Conservation (phyloP, 2,113 vertebrate genomes). For the Calyptomena viridis region DNA sequence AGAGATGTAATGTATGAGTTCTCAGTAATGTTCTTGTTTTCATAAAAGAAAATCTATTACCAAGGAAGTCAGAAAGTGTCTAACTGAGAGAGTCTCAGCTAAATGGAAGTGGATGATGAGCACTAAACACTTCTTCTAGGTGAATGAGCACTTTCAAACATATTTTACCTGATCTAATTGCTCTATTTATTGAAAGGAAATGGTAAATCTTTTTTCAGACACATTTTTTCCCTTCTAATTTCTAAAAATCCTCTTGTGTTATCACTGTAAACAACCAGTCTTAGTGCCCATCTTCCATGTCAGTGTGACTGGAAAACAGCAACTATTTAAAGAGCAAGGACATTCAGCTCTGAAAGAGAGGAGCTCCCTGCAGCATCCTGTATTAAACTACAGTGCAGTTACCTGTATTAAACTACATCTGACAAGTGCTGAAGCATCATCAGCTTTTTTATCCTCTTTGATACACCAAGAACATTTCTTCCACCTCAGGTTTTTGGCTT, state of each 20-base stretch:
- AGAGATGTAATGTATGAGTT: background rate
- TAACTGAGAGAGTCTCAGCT: background rate
- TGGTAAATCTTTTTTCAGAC: background rate
- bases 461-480: background rate
- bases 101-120: background rate
- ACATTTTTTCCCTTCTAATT: background rate
- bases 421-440: background rate
- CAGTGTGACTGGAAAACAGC: background rate
- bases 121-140: background rate
- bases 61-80: background rate
- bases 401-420: background rate
- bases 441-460: background rate
- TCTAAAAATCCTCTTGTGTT: background rate
- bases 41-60: background rate
- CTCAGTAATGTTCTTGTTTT: background rate
- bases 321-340: background rate
- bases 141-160: background rate
- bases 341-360: background rate
- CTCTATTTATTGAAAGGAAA: background rate
- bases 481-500: background rate
- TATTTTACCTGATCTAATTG: background rate
- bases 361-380: background rate
- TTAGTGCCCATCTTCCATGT: background rate
- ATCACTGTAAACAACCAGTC: background rate
- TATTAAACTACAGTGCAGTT: background rate